Base-by-base conservation (phyloP, 2,888 invertebrate genomes). In the Scaeva pyrastri region DNA sequence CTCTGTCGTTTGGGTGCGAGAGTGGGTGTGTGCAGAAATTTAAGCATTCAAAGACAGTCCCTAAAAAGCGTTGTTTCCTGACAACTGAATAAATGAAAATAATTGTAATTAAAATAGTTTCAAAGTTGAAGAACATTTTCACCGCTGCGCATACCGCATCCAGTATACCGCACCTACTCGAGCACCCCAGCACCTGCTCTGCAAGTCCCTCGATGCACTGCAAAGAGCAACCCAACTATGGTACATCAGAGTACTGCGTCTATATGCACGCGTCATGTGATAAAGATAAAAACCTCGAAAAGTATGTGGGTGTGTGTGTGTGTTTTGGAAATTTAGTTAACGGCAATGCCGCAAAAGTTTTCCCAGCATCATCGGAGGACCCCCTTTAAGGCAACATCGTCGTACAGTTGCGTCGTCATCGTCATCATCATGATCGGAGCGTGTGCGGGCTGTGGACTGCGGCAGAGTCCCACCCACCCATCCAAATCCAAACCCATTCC, bases 91-190 rank as follows among this genome's bases (percentile, higher is more conserved):
- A 76, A 80, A 85, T 79, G 85, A 80, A 85, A 84, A 73, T 79
- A 84, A 85, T 77, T 85, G 81, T 85, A 80, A 85, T 85, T 85
- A 85, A 85, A 85, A 85, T 80, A 85, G 80, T 85, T 85, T 66
- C 72, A 58, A 77, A 78, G 78, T 78, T 72, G 68, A 76, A 52
- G 68, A 72, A 72, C 31, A 56, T 58, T 71, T 66, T 31, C 19
- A 14, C 8, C 39, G 11, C 2, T 45, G 19, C n/a, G 26, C 16
- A 21, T 23, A 55, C 74, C 31, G 31, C 31, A 31, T 31, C 31
- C 31, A 31, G 6, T 0, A n/a, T n/a, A 31, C 31, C 31, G 31
- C 31, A 31, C 31, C 2, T 8, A 31, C 2, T 31, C 31, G 5
- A 0, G 1, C 8, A 8, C 31, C 31, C 31, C 31, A 31, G 5